Evolutionary conservation across 2,888 invertebrate genomes (phyloP).

Genomic region (Taphrorychus bicolor): DNA sequence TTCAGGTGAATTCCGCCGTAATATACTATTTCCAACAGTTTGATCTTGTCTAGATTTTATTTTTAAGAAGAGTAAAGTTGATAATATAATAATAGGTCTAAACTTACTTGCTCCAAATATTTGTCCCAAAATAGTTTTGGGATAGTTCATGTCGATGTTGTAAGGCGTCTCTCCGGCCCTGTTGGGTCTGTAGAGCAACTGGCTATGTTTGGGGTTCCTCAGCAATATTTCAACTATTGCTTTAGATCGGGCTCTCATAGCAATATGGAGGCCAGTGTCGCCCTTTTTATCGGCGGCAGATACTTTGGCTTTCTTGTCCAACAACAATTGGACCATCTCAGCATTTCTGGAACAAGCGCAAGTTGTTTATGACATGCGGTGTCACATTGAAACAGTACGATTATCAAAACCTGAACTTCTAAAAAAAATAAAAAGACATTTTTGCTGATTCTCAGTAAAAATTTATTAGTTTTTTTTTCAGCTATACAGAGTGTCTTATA

Average conservation of each 20-base stretch:
- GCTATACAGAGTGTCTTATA: no score
- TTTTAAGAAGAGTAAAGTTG: no score
- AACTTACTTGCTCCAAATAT: constrained; percentile 87
- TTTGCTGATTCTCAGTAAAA: no score
- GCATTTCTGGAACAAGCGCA: constrained; percentile 69
- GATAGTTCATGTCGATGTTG: constrained; percentile 94
- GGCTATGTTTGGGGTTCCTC: constrained; percentile 95
- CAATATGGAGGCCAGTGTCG: constrained; percentile 94
- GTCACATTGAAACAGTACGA: no score
- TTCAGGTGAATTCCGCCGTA: no score
- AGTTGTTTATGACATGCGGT: no score
- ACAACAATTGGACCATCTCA: constrained; percentile 87
- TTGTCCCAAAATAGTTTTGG: constrained; percentile 93
- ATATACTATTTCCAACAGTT: no score
- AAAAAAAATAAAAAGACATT: no score
- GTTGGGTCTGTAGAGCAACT: constrained; percentile 92
- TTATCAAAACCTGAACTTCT: no score
- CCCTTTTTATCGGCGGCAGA: constrained; percentile 90
- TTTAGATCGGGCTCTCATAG: constrained; percentile 93
- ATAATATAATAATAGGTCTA: no score
- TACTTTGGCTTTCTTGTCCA: constrained; percentile 93
- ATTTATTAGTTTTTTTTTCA: no score
- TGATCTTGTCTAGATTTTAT: no score
- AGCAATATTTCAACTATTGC: constrained; percentile 92
- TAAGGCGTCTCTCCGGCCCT: constrained; percentile 96